Evolutionary conservation across 2,797 vertebrate genomes (phyloP).

Genomic region (Etheostoma nigrum): DNA sequence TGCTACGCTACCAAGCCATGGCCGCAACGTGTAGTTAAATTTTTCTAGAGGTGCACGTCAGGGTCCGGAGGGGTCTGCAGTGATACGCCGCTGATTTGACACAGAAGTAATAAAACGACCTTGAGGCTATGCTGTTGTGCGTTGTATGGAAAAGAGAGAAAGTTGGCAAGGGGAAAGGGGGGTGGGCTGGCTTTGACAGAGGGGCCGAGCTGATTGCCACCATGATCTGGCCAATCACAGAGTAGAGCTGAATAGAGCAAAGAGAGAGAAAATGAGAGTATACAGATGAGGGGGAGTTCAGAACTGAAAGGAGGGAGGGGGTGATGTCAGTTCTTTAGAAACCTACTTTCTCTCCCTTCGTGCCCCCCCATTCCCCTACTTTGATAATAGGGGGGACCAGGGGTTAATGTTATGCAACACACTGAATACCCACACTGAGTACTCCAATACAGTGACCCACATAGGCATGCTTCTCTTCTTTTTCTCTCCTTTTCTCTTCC

Average conservation of each 20-base stretch:
- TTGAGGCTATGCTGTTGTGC: slow-evolving; percentile 55
- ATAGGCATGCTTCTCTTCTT: slow-evolving; percentile 46
- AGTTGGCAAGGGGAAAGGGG: slow-evolving; percentile 43
- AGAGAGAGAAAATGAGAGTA: slow-evolving; percentile 75
- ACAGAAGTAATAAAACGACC: too few relatives aligned
- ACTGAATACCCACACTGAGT: slow-evolving; percentile 79
- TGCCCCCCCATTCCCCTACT: slow-evolving; percentile 59
- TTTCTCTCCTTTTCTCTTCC: neutral
- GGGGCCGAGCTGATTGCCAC: slow-evolving; percentile 84
- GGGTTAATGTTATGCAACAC: slow-evolving; percentile 90
- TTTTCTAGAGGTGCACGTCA: too few relatives aligned
- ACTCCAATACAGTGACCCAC: slow-evolving; percentile 77
- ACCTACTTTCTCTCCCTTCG: slow-evolving; percentile 70
- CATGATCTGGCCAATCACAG: slow-evolving; percentile 86
- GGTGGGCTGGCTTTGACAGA: slow-evolving; percentile 75
- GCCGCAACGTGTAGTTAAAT: too few relatives aligned
- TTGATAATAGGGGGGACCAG: slow-evolving; percentile 83
- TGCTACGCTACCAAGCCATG: too few relatives aligned
- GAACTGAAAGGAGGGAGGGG: slow-evolving; percentile 74
- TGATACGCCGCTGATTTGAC: too few relatives aligned
- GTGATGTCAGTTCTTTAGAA: slow-evolving; percentile 89
- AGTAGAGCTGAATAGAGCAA: slow-evolving; percentile 79
- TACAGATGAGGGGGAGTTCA: slow-evolving; percentile 69
- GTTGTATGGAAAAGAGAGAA: slow-evolving; percentile 59
- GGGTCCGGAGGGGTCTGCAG: too few relatives aligned